phyloP scores from a whole-genome alignment of 1,140 invertebrate genomes.

The Brachionus koreanus region DNA sequence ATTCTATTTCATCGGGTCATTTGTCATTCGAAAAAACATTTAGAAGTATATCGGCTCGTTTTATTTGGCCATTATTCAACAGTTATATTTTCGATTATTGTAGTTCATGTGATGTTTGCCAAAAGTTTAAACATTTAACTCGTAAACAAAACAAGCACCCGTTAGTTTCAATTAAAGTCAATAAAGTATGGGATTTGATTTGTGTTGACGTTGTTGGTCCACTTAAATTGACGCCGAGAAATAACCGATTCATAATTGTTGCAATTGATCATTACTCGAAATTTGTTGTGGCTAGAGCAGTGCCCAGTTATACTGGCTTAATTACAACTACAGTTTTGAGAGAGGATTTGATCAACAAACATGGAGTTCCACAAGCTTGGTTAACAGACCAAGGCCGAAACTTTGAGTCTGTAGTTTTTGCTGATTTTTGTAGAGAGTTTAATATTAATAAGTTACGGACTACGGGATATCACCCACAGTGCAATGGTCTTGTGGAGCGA shows the following conservation, averaged over 20 bases:
- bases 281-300: background rate
- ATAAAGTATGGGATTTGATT: background rate
- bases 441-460: slow-evolving; percentile 46
- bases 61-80: background rate
- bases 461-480: slow-evolving; percentile 47
- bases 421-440: slow-evolving; percentile 45
- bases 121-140: background rate
- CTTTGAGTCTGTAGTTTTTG: slow-evolving; percentile 46
- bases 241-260: background rate
- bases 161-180: background rate
- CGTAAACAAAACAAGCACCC: slow-evolving; percentile 2
- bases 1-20: background rate
- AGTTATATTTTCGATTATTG: background rate
- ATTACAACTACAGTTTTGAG: background rate
- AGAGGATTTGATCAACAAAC: slow-evolving; percentile 45
- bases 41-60: background rate
- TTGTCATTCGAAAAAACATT: slow-evolving; percentile 11
- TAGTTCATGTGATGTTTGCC: background rate
- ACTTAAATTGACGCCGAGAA: background rate
- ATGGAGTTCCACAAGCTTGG: slow-evolving; percentile 45
- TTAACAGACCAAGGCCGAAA: slow-evolving; percentile 46
- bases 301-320: background rate
- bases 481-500: too few relatives aligned
- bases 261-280: background rate
- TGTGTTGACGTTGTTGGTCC: slow-evolving; percentile 3